Evolutionary conservation across 2,113 vertebrate species (phyloP).

Genomic region (Dipodomys merriami): DNA sequence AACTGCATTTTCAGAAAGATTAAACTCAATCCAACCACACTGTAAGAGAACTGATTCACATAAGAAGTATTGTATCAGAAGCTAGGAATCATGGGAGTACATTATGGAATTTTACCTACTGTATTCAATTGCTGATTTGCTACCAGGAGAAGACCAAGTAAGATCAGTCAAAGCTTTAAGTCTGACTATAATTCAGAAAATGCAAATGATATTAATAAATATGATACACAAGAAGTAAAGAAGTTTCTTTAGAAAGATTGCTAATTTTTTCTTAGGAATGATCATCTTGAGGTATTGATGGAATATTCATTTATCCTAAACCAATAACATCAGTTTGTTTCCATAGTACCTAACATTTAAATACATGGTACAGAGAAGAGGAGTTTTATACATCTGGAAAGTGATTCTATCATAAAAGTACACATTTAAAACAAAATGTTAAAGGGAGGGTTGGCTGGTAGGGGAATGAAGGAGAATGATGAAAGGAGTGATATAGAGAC

Average conservation of each 20-base stretch:
- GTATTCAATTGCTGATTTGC: slow-evolving; percentile 18
- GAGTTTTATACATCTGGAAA: slow-evolving; percentile 19
- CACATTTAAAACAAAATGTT: too few species aligned
- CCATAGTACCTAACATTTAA: slow-evolving; percentile 38
- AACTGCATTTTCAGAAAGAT: not conserved
- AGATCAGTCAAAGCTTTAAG: slow-evolving; percentile 2
- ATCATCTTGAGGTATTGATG: not conserved
- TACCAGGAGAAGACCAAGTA: not conserved
- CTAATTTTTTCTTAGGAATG: slow-evolving; percentile 12
- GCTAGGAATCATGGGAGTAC: not conserved
- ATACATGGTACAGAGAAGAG: slow-evolving; percentile 14
- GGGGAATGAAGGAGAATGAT: too few species aligned
- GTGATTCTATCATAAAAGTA: slow-evolving; percentile 46
- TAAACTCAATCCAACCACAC: not conserved
- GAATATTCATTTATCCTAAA: slow-evolving; percentile 39
- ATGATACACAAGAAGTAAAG: not conserved
- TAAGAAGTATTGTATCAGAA: not conserved
- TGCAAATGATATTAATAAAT: slow-evolving; percentile 7
- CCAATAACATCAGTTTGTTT: slow-evolving; percentile 15
- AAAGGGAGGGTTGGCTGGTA: too few species aligned
- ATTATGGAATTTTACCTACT: not conserved
- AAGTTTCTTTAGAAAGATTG: slow-evolving; percentile 37
- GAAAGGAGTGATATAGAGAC: too few species aligned
- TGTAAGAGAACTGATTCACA: not conserved
- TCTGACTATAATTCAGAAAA: slow-evolving; percentile 33